Evolutionary conservation across 2,888 invertebrate species (phyloP), one percentile per base, ranked within the genome.

Genomic region (Hypselothyrea guttata): DNA sequence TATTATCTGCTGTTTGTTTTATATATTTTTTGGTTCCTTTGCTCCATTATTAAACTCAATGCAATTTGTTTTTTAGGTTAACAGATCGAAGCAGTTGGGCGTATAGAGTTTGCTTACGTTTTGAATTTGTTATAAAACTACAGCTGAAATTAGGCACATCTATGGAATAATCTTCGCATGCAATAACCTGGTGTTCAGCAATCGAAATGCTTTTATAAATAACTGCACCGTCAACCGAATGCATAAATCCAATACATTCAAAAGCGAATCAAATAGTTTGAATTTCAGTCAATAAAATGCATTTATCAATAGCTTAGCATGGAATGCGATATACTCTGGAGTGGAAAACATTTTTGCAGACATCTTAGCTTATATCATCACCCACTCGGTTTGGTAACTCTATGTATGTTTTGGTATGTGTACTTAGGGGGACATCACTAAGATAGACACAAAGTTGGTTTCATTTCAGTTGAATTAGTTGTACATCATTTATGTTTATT

Each of bases 401-500:
- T 28, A 28, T 15, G 48, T n/a, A 31, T 38, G 48, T 15, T 30
- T 12, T 3, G 33, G 41, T 7, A 35, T n/a, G 12, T 28, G 18
- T 38, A 33, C 46, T 38, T 18, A 2, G 5, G 22, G 22, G n/a
- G 12, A 7, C 5, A 27, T 15, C 11, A 33, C 57, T 71, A 65
- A 78, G 71, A 72, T 79, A 79, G 84, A 79, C 79, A 83, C 63
- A 70, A 79, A 76, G 65, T 34, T 44, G 49, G 37, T 37, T 56
- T 41, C 37, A 56, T 52, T 46, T 58, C 40, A 46, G 38, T 56
- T 65, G 65, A 69, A 59, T 71, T 61, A 53, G 59, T 65, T 76
- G 61, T 62, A 67, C 57, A 54, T 56, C 51, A 53, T 64, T 74
- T 60, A 68, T 51, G 61, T 46, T 47, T 66, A 70, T 56, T 71